Evolutionary conservation across 2,797 vertebrate species (phyloP).

Genomic region (Catamblyrhynchus diadema): DNA sequence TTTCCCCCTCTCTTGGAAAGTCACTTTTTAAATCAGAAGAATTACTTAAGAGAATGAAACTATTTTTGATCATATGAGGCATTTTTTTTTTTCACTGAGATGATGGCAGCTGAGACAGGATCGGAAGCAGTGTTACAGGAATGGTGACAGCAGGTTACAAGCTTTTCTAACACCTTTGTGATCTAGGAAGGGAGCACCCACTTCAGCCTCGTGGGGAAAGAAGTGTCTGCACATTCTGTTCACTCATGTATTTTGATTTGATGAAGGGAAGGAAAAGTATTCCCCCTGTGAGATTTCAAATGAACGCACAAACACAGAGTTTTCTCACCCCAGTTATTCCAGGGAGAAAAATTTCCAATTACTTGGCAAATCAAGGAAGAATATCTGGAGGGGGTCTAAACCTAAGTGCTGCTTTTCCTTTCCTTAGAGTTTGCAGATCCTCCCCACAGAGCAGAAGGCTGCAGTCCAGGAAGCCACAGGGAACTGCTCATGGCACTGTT

Average conservation of each 20-base stretch:
- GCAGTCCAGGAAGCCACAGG: neutral
- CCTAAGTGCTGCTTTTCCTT: neutral
- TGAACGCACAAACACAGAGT: neutral
- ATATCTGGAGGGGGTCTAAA: neutral
- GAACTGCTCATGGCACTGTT: neutral
- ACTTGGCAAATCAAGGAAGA: neutral
- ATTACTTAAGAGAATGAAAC: neutral
- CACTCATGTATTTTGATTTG: neutral
- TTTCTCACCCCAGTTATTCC: neutral
- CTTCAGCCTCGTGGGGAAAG: neutral
- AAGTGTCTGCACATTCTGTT: neutral
- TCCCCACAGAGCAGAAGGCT: neutral
- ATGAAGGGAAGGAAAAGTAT: neutral
- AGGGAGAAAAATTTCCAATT: conserved; percentile 13
- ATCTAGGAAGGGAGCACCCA: neutral
- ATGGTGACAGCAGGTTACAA: neutral
- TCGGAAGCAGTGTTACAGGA: neutral
- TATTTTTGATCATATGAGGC: neutral
- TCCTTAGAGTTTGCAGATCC: neutral
- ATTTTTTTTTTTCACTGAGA: neutral
- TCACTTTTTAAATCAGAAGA: conserved; percentile 16
- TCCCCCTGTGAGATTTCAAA: neutral
- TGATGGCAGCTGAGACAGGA: neutral
- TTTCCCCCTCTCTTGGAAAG: neutral
- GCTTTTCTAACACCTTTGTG: neutral